These are phyloP conservation scores for Verasper variegatus DNA, from an alignment of 2,113 vertebrate species.

Conservation along the genomic window DNA sequence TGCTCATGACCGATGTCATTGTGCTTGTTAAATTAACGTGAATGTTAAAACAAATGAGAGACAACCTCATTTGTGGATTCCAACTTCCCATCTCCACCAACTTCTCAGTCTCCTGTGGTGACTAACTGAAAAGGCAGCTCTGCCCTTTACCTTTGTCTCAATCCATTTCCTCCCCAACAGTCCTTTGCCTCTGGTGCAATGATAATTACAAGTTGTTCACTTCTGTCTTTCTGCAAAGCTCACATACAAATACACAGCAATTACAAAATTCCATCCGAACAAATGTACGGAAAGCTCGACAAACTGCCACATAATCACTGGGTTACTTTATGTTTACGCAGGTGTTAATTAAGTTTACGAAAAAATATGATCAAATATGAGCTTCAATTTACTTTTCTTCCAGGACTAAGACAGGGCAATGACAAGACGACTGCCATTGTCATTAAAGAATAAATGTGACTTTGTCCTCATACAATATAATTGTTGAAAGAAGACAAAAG, in stretches of 20 bases:
- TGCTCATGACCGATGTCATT: neutral
- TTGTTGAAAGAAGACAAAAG: neutral
- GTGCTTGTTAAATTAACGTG: neutral
- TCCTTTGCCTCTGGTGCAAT: constrained; percentile 16
- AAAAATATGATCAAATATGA: neutral
- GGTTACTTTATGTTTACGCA: neutral
- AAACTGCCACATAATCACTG: neutral
- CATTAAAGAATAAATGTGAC: neutral
- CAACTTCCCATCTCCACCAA: constrained; percentile 10
- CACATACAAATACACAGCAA: neutral
- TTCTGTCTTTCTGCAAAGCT: constrained; percentile 11
- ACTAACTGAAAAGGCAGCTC: constrained; percentile 15
- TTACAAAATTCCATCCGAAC: constrained; percentile 34
- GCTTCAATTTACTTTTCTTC: neutral
- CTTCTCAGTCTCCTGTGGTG: constrained; percentile 12
- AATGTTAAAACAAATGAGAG: constrained; percentile 2
- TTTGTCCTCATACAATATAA: neutral
- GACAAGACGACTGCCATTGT: neutral
- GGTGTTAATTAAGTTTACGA: neutral
- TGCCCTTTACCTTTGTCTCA: constrained; percentile 39
- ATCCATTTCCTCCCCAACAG: constrained; percentile 27
- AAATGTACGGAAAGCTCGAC: neutral
- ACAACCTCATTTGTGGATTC: constrained; percentile 21
- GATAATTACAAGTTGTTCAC: constrained; percentile 42
- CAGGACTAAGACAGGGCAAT: neutral